Evolutionary conservation across 2,888 invertebrate genomes (phyloP), one percentile per base, ranked within the genome.

Genomic region (Idaea aversata): DNA sequence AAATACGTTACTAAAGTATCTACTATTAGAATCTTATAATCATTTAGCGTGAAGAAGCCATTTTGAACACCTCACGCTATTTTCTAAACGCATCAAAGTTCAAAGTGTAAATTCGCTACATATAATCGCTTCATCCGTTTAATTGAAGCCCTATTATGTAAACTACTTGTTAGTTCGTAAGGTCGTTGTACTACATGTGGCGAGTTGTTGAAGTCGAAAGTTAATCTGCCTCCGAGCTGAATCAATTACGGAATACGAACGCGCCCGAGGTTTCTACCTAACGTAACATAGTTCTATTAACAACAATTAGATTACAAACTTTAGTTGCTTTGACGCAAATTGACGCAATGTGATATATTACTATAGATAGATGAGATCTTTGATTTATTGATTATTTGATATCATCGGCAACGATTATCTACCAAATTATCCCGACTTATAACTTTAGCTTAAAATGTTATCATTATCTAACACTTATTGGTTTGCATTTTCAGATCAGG

Each of bases 401-500:
- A 25, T 25, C 25, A 25, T 25, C 25, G 25, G 25, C 25, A 25
- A 25, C 25, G 25, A 25, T 25, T 25, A n/a, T n/a, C n/a, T n/a
- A 36, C 5, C 6, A 36, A 5, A 36, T 7, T 7, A 36, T 36
- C 36, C 4, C 36, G 7, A 10, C 13, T 47, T 47, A 47, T 64
- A 62, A 15, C 15, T 15, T 59, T 15, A 59, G 16, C 15, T 16
- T 59, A 15, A 16, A 15, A n/a, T n/a, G n/a, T n/a, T n/a, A 47
- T 2, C 7, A 10, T 47, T 38, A 38, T 10, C 4, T 47, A 7
- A 47, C 3, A 25, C 25, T 25, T 15, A 57, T 4, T 5, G 13
- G 5, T 58, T 59, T 16, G 15, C 63, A 67, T 72, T 81, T 82
- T 63, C 69, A 93, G 97, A 80, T 97, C 97, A 75, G 97, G 97